These are phyloP conservation scores for Neosilurus mollespiculum DNA, from an alignment of 2,797 vertebrate species.

Conservation along the genomic window DNA sequence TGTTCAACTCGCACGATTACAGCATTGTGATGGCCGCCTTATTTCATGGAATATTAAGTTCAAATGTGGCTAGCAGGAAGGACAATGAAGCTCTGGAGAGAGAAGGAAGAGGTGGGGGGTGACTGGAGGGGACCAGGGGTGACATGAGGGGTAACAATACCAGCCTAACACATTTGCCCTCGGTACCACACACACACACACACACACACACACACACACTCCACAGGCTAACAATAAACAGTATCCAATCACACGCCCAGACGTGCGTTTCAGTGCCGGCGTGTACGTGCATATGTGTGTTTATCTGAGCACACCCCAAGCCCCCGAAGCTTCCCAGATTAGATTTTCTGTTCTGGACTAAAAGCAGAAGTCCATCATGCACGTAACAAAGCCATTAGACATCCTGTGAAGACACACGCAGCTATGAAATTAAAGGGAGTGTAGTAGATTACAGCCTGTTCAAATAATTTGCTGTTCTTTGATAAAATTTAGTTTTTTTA, in stretches of 20 bases:
- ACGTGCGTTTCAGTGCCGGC: constrained; percentile 25
- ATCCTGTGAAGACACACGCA: constrained; percentile 13
- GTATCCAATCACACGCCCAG: constrained; percentile 39
- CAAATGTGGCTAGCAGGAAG: constrained; percentile 90
- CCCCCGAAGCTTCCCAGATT: constrained; percentile 42
- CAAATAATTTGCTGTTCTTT: background rate
- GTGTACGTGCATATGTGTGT: constrained; percentile 18
- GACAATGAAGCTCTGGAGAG: constrained; percentile 72
- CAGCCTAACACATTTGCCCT: constrained; percentile 45
- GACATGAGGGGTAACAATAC: constrained; percentile 12
- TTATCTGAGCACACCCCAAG: constrained; percentile 19
- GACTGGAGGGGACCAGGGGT: constrained; percentile 45
- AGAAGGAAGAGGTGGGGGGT: constrained; percentile 46
- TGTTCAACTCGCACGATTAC: constrained; percentile 97
- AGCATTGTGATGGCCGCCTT: constrained; percentile 84
- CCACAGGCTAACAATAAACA: constrained; percentile 61
- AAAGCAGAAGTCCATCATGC: constrained; percentile 45
- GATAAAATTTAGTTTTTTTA: background rate
- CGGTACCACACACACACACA: background rate
- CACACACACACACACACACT: constrained; percentile 1
- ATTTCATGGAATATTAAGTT: constrained; percentile 99
- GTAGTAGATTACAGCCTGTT: background rate
- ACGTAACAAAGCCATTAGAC: constrained; percentile 41
- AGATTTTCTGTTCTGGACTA: constrained; percentile 44
- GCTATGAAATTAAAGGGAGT: background rate